These are phyloP conservation scores for Endomychus coccineus DNA, from an alignment of 2,888 invertebrate genomes.

Conservation along the genomic window DNA sequence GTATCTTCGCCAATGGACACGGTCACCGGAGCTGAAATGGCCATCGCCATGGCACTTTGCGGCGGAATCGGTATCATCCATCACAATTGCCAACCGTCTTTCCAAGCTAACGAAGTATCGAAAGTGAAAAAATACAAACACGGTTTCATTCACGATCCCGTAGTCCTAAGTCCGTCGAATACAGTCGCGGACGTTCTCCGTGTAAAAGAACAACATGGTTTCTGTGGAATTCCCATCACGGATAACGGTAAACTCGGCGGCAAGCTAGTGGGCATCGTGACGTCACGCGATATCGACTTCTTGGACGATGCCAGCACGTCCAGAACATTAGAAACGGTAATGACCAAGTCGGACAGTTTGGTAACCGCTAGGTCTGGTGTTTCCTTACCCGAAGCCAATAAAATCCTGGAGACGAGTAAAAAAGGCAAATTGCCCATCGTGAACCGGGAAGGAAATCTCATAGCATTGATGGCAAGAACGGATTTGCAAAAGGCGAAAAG, in stretches of 20 bases:
- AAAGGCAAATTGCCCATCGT: conserved; percentile 89
- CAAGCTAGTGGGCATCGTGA: conserved; percentile 90
- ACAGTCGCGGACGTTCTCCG: conserved; percentile 83
- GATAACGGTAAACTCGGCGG: conserved; percentile 93
- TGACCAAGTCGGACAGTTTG: conserved; percentile 80
- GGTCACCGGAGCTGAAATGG: conserved; percentile 98
- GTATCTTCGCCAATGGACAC: conserved; percentile 99
- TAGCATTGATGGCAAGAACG: conserved; percentile 93
- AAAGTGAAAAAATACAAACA: conserved; percentile 99
- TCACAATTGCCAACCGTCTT: conserved; percentile 90
- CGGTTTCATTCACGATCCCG: conserved; percentile 95
- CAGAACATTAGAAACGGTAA: conserved; percentile 64
- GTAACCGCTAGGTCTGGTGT: conserved; percentile 87
- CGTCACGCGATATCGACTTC: conserved; percentile 85
- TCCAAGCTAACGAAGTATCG: conserved; percentile 90
- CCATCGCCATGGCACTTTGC: conserved; percentile 96
- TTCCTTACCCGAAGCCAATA: conserved; percentile 87
- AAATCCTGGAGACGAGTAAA: conserved; percentile 91
- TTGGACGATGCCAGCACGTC: conserved; percentile 53
- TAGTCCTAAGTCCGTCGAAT: conserved; percentile 84
- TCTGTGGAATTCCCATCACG: conserved; percentile 95
- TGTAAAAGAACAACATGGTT: conserved; percentile 86
- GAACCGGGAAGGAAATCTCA: conserved; percentile 77
- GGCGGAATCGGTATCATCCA: conserved; percentile 98
- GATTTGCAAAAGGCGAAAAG: conserved; percentile 96